Base-by-base conservation (phyloP, 2,888 invertebrate species). In the Metacarcinus magister region DNA sequence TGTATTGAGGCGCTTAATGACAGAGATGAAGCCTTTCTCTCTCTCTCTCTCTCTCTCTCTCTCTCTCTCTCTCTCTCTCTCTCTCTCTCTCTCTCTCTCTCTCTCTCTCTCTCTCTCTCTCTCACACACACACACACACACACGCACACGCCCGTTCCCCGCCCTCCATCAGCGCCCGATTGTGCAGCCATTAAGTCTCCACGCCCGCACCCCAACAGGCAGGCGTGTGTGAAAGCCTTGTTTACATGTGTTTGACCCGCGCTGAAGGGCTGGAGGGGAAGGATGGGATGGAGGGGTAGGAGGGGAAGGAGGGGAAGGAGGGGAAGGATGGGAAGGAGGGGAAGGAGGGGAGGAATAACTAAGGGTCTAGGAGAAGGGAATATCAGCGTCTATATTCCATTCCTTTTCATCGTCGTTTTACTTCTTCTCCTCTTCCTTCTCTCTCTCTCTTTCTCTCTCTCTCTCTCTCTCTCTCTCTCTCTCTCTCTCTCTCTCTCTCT, bases 1-100 rank as follows among this genome's bases (percentile, higher is more conserved):
- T 82, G 82, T 82, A 82, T 82, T 82, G 82, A 82, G 82, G 82
- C 82, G 82, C 82, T 28, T 82, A 82, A 82, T 82, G 82, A 82
- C 82, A 82, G 82, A 32, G 82, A 82, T 82, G 82, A 82, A 32
- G 82, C 82, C 32, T 5, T 7, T 28, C 82, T 82, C 82, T 82
- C 82, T 82, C 82, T 82, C 82, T 82, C 82, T 82, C 82, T 82
- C 82, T 82, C 82, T 82, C 82, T 82, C 82, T 82, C 82, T 82
- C 82, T 82, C 82, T 82, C 82, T 82, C 82, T 82, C 82, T 82
- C 82, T 82, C 82, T 82, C 82, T 82, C 82, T 82, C 82, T 82
- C 82, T 82, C 82, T 82, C 82, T 82, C 82, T 82, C 82, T 82
- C 82, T 82, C 82, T 82, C 82, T 82, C 82, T 82, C 82, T 82